Evolutionary conservation across 2,113 vertebrate species (phyloP).

Genomic region (Myotis davidii): DNA sequence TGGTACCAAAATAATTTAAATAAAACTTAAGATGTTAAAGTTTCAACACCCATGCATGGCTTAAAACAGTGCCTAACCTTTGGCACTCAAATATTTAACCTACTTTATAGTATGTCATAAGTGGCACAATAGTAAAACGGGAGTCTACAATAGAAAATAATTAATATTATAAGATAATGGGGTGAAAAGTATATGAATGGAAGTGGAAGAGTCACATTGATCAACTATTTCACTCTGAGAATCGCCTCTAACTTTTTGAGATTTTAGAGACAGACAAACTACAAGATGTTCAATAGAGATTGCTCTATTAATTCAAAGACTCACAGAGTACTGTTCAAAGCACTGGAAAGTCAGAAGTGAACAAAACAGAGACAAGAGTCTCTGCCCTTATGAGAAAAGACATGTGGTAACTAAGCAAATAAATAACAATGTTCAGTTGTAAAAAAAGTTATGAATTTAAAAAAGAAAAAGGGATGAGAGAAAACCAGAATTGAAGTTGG

Average conservation of each 20-base stretch:
- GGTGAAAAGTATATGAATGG: slow-evolving; percentile 6
- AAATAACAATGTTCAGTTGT: neutral
- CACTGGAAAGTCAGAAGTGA: neutral
- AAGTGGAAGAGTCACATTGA: neutral
- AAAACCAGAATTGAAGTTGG: neutral
- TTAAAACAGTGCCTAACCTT: neutral
- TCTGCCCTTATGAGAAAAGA: neutral
- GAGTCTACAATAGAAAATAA: neutral
- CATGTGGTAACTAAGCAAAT: neutral
- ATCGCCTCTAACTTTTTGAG: slow-evolving; percentile 28
- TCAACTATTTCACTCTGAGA: slow-evolving; percentile 27
- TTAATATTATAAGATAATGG: neutral
- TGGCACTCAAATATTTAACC: neutral
- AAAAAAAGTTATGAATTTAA: neutral
- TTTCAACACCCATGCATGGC: neutral
- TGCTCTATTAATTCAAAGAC: slow-evolving; percentile 34
- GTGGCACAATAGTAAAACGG: neutral
- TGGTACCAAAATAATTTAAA: slow-evolving; percentile 36
- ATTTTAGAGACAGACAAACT: neutral
- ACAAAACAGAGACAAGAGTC: neutral
- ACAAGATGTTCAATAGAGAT: slow-evolving; percentile 10
- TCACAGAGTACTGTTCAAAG: neutral
- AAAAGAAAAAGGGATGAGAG: neutral
- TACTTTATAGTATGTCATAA: slow-evolving; percentile 49
- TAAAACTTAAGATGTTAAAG: slow-evolving; percentile 36